Base-by-base conservation (phyloP, 2,113 vertebrate genomes). In the Psilopogon haemacephalus region DNA sequence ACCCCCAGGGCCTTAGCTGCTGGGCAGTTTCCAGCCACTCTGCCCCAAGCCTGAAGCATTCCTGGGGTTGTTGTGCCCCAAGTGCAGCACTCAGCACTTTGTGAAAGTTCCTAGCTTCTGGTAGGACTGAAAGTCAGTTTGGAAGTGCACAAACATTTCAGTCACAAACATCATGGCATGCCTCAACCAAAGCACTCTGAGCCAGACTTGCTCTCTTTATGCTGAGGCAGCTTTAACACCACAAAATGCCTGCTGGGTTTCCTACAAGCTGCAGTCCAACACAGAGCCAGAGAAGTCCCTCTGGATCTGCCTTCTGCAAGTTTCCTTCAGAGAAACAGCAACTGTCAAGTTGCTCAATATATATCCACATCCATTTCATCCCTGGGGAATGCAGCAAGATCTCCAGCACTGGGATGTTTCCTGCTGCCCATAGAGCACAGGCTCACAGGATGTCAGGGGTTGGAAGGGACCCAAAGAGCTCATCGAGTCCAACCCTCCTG, bases 391-490 rank as follows among this genome's bases (percentile, higher is more conserved):
- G 10, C 35, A 38, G 64, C 56, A 6, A 60, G 30, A 59, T 16
- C 69, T 38, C 55, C 3, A 32, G 5, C 0, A 2, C 42, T 0
- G 2, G 5, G 60, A 24, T 2, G 46, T 24, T 12, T 33, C 13
- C 54, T 52, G 58, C 78, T 48, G 68, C 68, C 82, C 67, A 5
- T 11, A 8, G 55, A 48, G 42, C 48, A 44, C 42, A 44, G 42
- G 42, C 6, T 17, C 42, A 44, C 42, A 44, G 42, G 40, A 15
- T 44, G 42, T 44, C 42, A 44, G 42, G 42, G 42, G 42, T 44
- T 44, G 42, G 42, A 18, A 44, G 17, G 42, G 42, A 42, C 42
- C 14, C 42, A 42, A 42, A 42, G 42, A 42, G 15, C 15, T 12
- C 42, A 42, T 42, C 42, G 5, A 42, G 42, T 42, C 42, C 42